These are phyloP conservation scores for Nesospiza acunhae DNA, from an alignment of 2,113 vertebrate species.

Conservation along the genomic window DNA sequence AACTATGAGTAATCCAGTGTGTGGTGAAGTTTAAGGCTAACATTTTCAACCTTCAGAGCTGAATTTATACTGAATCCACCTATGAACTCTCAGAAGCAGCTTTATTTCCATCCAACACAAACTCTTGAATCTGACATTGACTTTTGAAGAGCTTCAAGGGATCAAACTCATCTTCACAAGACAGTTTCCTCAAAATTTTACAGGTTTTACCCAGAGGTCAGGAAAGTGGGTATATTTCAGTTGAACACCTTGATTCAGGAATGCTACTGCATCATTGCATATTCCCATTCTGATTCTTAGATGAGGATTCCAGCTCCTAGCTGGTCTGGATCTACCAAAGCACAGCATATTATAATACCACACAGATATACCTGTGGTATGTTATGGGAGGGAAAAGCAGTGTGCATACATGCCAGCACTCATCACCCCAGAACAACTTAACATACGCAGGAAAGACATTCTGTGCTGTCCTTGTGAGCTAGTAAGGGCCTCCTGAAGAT, in stretches of 20 bases:
- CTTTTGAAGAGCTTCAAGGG: not conserved
- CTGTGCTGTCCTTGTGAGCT: too few species aligned
- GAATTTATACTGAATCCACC: not conserved
- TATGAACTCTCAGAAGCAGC: not conserved
- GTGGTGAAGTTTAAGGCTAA: conserved; percentile 27
- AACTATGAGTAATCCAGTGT: conserved; percentile 32
- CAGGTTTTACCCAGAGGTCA: not conserved
- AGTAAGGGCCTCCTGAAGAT: too few species aligned
- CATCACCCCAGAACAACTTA: not conserved
- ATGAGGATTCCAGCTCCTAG: not conserved
- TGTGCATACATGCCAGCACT: not conserved
- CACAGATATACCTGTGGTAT: not conserved
- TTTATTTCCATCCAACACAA: not conserved
- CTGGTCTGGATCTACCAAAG: not conserved
- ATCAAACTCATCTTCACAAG: not conserved
- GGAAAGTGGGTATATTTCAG: not conserved
- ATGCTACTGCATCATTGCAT: not conserved
- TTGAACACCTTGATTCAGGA: not conserved
- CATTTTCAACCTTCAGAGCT: conserved; percentile 2
- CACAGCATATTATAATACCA: not conserved
- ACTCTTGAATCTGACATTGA: not conserved
- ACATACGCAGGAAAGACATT: too few species aligned
- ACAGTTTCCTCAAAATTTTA: not conserved
- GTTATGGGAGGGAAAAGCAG: not conserved
- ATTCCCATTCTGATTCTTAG: not conserved